These are phyloP conservation scores for Phortica magna DNA, from an alignment of 2,888 invertebrate genomes.

Conservation along the genomic window DNA sequence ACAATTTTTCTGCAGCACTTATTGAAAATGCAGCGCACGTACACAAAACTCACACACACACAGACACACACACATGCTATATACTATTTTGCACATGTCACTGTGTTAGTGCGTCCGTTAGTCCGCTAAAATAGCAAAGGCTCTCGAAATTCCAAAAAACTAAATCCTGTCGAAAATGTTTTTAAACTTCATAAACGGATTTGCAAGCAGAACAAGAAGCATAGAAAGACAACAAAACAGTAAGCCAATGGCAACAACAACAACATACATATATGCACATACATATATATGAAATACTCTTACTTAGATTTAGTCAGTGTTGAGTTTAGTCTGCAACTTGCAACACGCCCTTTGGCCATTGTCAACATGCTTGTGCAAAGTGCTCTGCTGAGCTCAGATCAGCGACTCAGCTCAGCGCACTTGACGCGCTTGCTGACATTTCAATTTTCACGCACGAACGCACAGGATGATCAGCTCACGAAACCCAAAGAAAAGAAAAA, in stretches of 20 bases:
- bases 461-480: conserved; percentile 43
- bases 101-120: background rate
- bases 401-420: background rate
- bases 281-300: background rate
- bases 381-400: conserved; percentile 43
- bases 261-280: background rate
- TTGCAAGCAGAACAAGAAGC: conserved; percentile 15
- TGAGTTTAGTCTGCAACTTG: background rate
- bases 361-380: conserved; percentile 66
- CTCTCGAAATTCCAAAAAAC: conserved; percentile 50
- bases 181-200: conserved; percentile 58
- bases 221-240: conserved; percentile 30
- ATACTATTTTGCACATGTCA: background rate
- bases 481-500: conserved; percentile 41
- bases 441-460: conserved; percentile 59
- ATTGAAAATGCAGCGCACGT: conserved; percentile 15
- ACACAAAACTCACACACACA: background rate
- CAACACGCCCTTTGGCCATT: conserved; percentile 39
- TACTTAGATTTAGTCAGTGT: background rate
- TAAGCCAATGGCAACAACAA: background rate
- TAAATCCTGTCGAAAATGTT: conserved; percentile 68
- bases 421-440: conserved; percentile 53
- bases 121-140: conserved; percentile 1
- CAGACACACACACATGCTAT: background rate
- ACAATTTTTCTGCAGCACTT: background rate